Evolutionary conservation across 2,113 vertebrate genomes (phyloP).

Genomic region (Paramisgurnus dabryanus): DNA sequence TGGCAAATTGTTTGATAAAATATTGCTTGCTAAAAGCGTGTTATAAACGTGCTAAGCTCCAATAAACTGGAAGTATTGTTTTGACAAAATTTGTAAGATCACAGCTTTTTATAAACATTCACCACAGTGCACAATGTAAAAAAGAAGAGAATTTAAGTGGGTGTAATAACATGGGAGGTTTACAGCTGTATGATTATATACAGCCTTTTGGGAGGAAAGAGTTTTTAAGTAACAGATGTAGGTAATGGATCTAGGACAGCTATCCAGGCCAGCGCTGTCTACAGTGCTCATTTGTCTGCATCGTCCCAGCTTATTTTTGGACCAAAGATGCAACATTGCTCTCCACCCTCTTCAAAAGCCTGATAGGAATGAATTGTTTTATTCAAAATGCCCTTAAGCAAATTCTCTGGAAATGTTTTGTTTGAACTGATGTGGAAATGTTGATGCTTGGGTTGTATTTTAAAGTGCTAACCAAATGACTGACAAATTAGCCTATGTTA

Average conservation of each 20-base stretch:
- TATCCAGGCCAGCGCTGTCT: conserved; percentile 68
- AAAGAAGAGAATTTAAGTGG: not conserved
- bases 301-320: conserved; percentile 60
- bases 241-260: conserved; percentile 67
- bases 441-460: too few species aligned
- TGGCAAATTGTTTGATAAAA: not conserved
- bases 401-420: not conserved
- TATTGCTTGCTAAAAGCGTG: not conserved
- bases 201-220: conserved; percentile 14
- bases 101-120: not conserved
- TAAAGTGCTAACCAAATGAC: too few species aligned
- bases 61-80: not conserved
- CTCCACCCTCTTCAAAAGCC: not conserved
- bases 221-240: conserved; percentile 19
- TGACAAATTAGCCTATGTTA: too few species aligned
- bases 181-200: not conserved
- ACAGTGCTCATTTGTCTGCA: conserved; percentile 58
- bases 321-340: conserved; percentile 29
- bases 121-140: not conserved
- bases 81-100: not conserved
- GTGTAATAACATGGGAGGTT: not conserved
- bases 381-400: not conserved
- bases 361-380: not conserved
- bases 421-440: too few species aligned
- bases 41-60: not conserved